These are phyloP conservation scores for Peromyscus eremicus DNA, from an alignment of 2,797 vertebrate genomes.

Conservation along the genomic window DNA sequence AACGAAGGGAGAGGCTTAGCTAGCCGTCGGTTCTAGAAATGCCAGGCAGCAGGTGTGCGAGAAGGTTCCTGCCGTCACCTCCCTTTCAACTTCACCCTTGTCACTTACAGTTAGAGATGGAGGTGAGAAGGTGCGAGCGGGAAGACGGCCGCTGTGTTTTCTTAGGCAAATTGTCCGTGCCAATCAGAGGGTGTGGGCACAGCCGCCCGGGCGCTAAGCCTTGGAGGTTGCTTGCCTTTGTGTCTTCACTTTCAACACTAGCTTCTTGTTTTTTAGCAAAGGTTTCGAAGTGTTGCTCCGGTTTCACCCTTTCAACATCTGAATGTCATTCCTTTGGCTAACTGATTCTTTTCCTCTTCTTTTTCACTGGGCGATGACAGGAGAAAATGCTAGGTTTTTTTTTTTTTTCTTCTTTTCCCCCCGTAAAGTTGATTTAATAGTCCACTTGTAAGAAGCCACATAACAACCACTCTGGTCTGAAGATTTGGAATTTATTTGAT, in stretches of 20 bases:
- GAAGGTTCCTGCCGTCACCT: neutral
- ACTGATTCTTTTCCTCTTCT: conserved; percentile 44
- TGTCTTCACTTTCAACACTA: conserved; percentile 78
- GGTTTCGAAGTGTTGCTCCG: conserved; percentile 72
- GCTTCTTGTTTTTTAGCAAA: conserved; percentile 78
- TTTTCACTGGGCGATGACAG: conserved; percentile 82
- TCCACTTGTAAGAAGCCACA: conserved; percentile 81
- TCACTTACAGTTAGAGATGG: conserved; percentile 10
- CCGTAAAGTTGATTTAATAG: conserved; percentile 80
- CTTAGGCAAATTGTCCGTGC: conserved; percentile 53
- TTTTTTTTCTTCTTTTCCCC: neutral
- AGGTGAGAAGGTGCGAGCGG: conserved; percentile 16
- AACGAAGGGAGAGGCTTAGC: neutral
- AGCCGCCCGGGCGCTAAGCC: neutral
- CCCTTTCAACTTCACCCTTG: neutral
- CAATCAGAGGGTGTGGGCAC: conserved; percentile 30
- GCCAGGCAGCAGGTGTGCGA: neutral
- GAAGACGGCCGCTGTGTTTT: conserved; percentile 42
- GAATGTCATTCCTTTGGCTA: conserved; percentile 81
- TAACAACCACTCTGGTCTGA: conserved; percentile 77
- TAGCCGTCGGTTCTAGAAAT: neutral
- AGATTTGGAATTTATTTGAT: conserved; percentile 78
- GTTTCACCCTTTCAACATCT: conserved; percentile 84
- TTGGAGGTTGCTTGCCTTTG: conserved; percentile 45
- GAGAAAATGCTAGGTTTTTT: conserved; percentile 79